phyloP scores from a whole-genome alignment of 2,113 vertebrate species.

The Sialia sialis region DNA sequence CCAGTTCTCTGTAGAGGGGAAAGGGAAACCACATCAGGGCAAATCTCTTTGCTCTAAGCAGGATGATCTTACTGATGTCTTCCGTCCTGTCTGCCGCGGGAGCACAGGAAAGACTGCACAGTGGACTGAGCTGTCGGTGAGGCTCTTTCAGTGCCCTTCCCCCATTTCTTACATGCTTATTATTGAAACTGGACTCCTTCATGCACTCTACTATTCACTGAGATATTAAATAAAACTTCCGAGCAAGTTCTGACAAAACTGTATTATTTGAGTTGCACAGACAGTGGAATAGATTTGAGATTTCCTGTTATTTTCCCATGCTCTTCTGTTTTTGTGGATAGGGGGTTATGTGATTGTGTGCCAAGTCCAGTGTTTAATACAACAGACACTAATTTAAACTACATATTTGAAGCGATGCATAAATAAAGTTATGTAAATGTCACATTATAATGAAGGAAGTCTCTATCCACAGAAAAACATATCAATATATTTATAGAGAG shows the following conservation, averaged over 20 bases:
- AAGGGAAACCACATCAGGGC: background rate
- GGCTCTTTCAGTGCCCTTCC: background rate
- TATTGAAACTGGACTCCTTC: background rate
- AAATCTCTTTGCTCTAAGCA: background rate
- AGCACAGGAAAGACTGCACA: accelerated
- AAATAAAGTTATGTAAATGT: background rate
- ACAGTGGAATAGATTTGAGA: background rate
- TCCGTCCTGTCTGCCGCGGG: background rate
- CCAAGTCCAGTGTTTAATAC: background rate
- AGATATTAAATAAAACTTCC: background rate
- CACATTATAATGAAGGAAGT: background rate
- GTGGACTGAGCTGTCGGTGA: background rate
- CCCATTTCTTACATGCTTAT: background rate
- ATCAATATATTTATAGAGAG: background rate
- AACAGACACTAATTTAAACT: background rate
- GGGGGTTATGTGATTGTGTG: background rate
- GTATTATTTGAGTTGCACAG: background rate
- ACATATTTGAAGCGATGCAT: background rate
- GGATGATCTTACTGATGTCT: background rate
- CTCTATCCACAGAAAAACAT: background rate
- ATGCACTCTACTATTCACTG: background rate
- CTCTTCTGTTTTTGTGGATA: background rate
- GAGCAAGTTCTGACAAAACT: background rate
- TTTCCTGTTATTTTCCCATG: background rate
- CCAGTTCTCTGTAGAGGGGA: background rate